Evolutionary conservation across 2,797 vertebrate genomes (phyloP), one percentile per base, ranked within the genome.

Genomic region (Schizopygopsis malacanthus): DNA sequence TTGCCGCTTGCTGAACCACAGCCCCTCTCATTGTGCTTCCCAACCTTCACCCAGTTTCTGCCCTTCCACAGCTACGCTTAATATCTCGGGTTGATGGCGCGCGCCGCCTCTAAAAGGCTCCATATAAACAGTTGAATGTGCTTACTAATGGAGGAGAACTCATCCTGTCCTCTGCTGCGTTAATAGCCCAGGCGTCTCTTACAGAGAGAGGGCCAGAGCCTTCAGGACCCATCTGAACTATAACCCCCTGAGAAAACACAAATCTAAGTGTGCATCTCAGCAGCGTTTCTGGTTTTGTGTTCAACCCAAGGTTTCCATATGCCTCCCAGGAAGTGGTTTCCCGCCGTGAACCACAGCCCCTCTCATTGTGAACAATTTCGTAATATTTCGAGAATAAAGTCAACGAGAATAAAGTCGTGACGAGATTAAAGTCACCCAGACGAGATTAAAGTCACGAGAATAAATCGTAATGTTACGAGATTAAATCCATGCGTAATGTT

Each of bases 21-120:
- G 84, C 69, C 78, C 50, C 63, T 93, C 91, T 93, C 90, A 92
- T 90, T 89, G 80, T 83, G 89, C 83, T 79, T 86, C 90, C 90
- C 92, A 92, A 93, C 93, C 92, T 90, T 92, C 91, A 91, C 79
- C 50, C 81, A 81, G 81, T n/a, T n/a, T n/a, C n/a, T 72, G 69
- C 87, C 52, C 73, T 70, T 86, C 85, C 73, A 79, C 71, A 86
- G 81, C 78, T 77, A 67, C 37, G 54, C 79, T 90, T 89, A 88
- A 88, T 89, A 90, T 90, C 87, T 79, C 80, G 69, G 88, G 89
- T 89, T 86, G 80, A 83, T 87, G 87, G 85, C 80, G 67, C 59
- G 43, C 52, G 45, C 82, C 56, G 81, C 79, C 76, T 85, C 84
- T 37, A 86, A 89, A 85, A 87, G 82, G 86, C 84, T 83, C 86